Percentiles rank a stretch among this genome's conserved stretches.
phyloP scores from a whole-genome alignment of 2,888 invertebrate species.

The Chelonus formosanus region DNA sequence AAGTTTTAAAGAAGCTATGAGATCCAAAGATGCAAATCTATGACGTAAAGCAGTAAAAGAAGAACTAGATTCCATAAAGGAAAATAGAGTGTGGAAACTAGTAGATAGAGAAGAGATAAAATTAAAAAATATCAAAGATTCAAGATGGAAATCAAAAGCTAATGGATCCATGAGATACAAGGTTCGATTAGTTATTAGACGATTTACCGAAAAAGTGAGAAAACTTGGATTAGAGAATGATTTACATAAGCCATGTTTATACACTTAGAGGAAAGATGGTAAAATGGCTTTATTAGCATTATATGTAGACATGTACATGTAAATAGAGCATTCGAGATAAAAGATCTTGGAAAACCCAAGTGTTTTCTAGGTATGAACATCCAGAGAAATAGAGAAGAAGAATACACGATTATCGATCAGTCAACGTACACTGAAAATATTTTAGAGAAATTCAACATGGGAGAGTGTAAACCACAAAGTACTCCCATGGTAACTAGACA shows the following conservation, averaged over 20 bases:
- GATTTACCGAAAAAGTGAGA: constrained; percentile 29
- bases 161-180: constrained; percentile 25
- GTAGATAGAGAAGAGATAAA: constrained; percentile 21
- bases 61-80: constrained; percentile 34
- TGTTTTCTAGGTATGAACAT: too few relatives aligned
- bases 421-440: too few relatives aligned
- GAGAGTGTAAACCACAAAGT: too few relatives aligned
- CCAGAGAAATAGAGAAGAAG: too few relatives aligned
- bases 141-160: too few relatives aligned
- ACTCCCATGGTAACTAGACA: too few relatives aligned
- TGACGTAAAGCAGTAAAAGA: constrained; percentile 34
- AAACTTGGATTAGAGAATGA: constrained; percentile 26
- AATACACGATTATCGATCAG: too few relatives aligned
- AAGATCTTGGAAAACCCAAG: too few relatives aligned
- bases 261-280: constrained; percentile 3
- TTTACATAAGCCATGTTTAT: constrained; percentile 32
- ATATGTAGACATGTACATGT: constrained; percentile 40
- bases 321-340: constrained; percentile 13
- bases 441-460: too few relatives aligned
- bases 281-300: constrained; percentile 30
- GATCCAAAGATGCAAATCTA: constrained; percentile 4
- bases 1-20: constrained; percentile 33
- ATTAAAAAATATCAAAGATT: constrained; percentile 35
- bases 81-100: constrained; percentile 37
- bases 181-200: constrained; percentile 34